Evolutionary conservation across 2,888 invertebrate genomes (phyloP).

Genomic region (Protonemura montana): DNA sequence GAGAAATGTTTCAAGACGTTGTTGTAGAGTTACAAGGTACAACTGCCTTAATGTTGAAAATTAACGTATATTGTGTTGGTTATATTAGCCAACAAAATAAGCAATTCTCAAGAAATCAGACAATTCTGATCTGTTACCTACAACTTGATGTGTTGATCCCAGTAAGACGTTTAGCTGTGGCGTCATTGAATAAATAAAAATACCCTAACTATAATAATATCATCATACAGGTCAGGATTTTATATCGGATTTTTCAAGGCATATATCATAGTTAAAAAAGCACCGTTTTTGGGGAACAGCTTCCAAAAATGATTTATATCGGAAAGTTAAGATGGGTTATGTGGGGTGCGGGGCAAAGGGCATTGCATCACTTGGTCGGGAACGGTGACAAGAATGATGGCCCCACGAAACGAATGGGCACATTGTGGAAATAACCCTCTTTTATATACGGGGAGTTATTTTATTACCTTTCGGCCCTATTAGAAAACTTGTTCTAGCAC

Average conservation of each 20-base stretch:
- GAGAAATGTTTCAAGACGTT: too few species aligned
- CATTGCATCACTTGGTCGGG: not conserved
- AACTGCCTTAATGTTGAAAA: too few species aligned
- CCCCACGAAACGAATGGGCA: not conserved
- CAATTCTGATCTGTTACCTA: too few species aligned
- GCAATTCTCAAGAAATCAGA: too few species aligned
- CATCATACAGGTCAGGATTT: not conserved
- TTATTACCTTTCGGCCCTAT: conserved; percentile 2
- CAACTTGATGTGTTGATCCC: too few species aligned
- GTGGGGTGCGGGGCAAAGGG: not conserved
- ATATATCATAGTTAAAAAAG: not conserved
- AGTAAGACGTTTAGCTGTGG: too few species aligned
- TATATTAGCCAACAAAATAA: too few species aligned
- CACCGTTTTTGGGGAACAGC: not conserved
- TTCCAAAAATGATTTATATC: conserved; percentile 1
- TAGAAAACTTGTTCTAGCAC: conserved; percentile 12
- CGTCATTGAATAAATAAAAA: not conserved
- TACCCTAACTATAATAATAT: not conserved
- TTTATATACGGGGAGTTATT: conserved; percentile 5
- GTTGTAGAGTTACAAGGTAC: too few species aligned
- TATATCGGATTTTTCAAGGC: not conserved
- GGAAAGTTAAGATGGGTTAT: conserved; percentile 4
- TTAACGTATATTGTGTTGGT: too few species aligned
- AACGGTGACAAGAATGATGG: not conserved
- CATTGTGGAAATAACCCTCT: conserved; percentile 12